Percentiles rank a stretch among this genome's conserved stretches.
Evolutionary conservation across 2,888 invertebrate genomes (phyloP).

Genomic region (Parnassius mnemosyne): DNA sequence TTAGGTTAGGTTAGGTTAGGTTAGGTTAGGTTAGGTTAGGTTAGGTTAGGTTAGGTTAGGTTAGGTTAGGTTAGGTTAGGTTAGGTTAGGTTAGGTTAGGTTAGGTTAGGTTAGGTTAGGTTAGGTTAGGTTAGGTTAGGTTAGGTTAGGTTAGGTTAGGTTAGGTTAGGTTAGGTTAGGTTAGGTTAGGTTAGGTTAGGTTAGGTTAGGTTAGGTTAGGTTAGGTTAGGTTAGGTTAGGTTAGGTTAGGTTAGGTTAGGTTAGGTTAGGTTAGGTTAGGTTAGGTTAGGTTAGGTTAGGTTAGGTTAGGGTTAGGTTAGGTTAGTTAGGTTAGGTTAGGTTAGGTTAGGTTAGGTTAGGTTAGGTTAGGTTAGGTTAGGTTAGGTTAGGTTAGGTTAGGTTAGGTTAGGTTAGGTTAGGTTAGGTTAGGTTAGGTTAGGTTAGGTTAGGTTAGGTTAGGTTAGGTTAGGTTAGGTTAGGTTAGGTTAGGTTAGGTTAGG

Average conservation of each 20-base stretch:
- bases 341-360: too few relatives aligned
- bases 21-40: slow-evolving; percentile 15
- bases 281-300: neutral
- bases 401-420: too few relatives aligned
- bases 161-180: neutral
- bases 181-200: slow-evolving; percentile 17
- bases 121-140: neutral
- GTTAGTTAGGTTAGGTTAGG: too few relatives aligned
- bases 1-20: slow-evolving; percentile 32
- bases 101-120: slow-evolving; percentile 26
- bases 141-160: neutral
- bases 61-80: slow-evolving; percentile 27
- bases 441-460: too few relatives aligned
- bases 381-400: too few relatives aligned
- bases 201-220: slow-evolving; percentile 4
- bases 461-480: too few relatives aligned
- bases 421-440: too few relatives aligned
- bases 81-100: slow-evolving; percentile 30
- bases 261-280: slow-evolving; percentile 32
- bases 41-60: slow-evolving; percentile 26
- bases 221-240: slow-evolving; percentile 24
- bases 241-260: slow-evolving; percentile 26
- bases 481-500: too few relatives aligned
- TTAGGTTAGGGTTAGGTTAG: too few relatives aligned
- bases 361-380: too few relatives aligned